A percentile compares a stretch with the other conserved stretches of the same genome.
Evolutionary conservation across 1,140 invertebrate genomes (phyloP).

Genomic region (Philotrypesis tridentata): DNA sequence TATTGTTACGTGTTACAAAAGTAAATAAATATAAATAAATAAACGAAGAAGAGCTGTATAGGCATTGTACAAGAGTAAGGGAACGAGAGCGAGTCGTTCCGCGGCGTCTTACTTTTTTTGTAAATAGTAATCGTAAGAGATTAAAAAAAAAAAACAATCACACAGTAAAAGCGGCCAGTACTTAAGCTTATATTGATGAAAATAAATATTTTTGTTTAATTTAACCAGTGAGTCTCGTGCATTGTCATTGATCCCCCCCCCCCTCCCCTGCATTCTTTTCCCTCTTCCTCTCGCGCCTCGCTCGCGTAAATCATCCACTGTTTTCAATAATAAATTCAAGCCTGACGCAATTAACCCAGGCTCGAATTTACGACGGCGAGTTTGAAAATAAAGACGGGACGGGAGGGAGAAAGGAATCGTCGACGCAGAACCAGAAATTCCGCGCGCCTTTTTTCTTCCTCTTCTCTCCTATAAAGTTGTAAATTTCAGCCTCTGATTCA

Average conservation of each 20-base stretch:
- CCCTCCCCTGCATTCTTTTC: not conserved
- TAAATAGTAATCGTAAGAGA: constrained; percentile 47
- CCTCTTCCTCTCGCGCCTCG: not conserved
- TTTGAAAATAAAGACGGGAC: too few species aligned
- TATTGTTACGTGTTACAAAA: constrained; percentile 30
- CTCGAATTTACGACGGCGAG: not conserved
- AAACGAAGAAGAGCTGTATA: constrained; percentile 24
- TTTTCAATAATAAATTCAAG: not conserved
- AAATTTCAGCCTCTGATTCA: constrained; percentile 19
- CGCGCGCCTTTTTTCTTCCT: not conserved
- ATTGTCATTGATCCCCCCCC: too few species aligned
- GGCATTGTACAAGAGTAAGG: constrained; percentile 47
- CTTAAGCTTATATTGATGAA: constrained; percentile 49
- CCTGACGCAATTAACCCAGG: too few species aligned
- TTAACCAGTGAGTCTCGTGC: not conserved
- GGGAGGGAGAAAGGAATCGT: too few species aligned
- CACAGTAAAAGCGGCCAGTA: constrained; percentile 59
- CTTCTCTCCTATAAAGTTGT: not conserved
- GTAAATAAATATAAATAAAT: too few species aligned
- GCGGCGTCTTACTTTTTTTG: constrained; percentile 45
- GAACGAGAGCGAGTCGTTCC: constrained; percentile 31
- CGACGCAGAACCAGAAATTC: too few species aligned
- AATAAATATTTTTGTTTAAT: constrained; percentile 53
- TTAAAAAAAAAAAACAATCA: not conserved
- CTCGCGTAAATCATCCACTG: not conserved